Percentiles rank a stretch among this genome's conserved stretches.
phyloP scores from a whole-genome alignment of 2,888 invertebrate genomes.

The Drosophila pegasa region DNA sequence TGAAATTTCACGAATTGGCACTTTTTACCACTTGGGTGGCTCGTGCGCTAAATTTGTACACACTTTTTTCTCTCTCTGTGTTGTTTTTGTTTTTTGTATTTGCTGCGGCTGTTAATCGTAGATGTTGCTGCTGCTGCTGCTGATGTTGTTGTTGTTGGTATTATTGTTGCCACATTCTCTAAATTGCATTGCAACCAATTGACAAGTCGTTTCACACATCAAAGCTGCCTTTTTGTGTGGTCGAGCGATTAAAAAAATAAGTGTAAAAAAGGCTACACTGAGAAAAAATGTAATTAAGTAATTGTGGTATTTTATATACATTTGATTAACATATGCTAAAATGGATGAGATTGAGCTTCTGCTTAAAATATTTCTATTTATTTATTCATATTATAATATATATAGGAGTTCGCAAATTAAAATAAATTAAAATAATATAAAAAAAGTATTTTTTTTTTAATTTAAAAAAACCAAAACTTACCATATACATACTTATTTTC shows the following conservation, averaged over 20 bases:
- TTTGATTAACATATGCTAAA: no score
- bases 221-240: constrained; percentile 63
- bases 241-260: constrained; percentile 14
- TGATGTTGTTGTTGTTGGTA: constrained; percentile 7
- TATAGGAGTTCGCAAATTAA: no score
- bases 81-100: constrained; percentile 7
- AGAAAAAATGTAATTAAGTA: no score
- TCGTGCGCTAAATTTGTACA: constrained; percentile 41
- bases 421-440: no score
- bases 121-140: constrained; percentile 9
- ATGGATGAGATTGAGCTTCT: no score
- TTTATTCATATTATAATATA: no score
- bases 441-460: no score
- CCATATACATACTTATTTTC: no score
- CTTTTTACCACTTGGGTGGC: constrained; percentile 77
- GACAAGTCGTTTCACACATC: constrained; percentile 64
- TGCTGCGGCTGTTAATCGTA: constrained; percentile 12
- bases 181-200: constrained; percentile 57
- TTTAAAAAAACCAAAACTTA: no score
- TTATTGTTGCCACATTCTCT: constrained; percentile 55
- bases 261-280: not conserved
- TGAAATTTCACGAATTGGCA: constrained; percentile 81
- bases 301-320: no score
- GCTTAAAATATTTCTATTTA: no score
- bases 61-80: constrained; percentile 17